Conservation (phyloP, 2,113 vertebrate genomes). For the Fulica atra region DNA sequence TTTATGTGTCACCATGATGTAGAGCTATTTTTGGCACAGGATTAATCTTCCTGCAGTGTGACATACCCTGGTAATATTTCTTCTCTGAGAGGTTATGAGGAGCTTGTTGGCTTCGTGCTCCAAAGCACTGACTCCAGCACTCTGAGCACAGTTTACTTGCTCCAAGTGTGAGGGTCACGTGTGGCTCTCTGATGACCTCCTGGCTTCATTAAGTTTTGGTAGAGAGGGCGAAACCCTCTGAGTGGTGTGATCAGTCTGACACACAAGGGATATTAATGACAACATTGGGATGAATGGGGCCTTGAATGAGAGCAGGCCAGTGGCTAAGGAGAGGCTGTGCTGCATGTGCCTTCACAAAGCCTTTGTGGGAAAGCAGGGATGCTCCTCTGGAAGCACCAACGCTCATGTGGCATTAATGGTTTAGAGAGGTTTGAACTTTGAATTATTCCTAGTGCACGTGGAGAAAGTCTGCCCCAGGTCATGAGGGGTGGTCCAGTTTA, state of each 20-base stretch:
- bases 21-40: neutral
- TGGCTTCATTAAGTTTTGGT: neutral
- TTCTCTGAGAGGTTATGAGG: neutral
- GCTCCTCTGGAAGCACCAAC: no score
- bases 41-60: neutral
- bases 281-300: no score
- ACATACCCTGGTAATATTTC: constrained; percentile 4
- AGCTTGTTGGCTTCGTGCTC: neutral
- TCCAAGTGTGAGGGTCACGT: neutral
- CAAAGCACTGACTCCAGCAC: neutral
- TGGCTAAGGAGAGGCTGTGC: constrained; percentile 9
- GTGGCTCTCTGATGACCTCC: neutral
- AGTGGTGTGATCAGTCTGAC: constrained; percentile 14
- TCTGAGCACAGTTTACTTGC: neutral
- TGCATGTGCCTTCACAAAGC: neutral
- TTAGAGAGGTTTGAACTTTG: no score
- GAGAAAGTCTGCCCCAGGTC: neutral
- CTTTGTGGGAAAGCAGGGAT: neutral
- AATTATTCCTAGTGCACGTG: neutral
- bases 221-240: neutral
- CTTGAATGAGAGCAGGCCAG: no score
- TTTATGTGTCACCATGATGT: constrained; percentile 7
- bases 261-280: no score
- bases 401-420: no score
- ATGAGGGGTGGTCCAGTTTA: neutral